Evolutionary conservation across 2,113 vertebrate genomes (phyloP).

Genomic region (Sphaerodactylus townsendi): DNA sequence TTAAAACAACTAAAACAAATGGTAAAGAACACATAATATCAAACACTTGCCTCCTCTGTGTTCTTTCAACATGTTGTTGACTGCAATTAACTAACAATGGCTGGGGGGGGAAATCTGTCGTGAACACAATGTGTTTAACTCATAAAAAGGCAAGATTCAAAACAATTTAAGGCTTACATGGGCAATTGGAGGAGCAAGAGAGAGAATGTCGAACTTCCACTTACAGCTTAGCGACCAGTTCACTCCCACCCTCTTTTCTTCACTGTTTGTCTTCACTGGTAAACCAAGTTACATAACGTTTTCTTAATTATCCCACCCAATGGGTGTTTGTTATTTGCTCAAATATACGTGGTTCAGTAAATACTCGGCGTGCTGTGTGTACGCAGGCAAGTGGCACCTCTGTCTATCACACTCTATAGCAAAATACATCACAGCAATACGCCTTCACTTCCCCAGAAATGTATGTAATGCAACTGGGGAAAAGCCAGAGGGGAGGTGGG

Average conservation of each 20-base stretch:
- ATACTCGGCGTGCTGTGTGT: not conserved
- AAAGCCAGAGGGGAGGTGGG: not conserved
- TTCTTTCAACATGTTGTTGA: slow-evolving; percentile 8
- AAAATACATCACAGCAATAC: not conserved
- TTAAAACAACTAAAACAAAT: slow-evolving; percentile 1
- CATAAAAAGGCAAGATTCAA: not conserved
- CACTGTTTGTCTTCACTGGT: not conserved
- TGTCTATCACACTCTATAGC: not conserved
- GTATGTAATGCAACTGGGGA: not conserved
- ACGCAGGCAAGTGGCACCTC: not conserved
- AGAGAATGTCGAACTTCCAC: not conserved
- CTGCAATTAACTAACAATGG: not conserved
- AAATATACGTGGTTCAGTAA: not conserved
- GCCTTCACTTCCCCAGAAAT: not conserved
- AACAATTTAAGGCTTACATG: not conserved
- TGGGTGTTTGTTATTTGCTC: not conserved
- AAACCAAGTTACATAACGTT: not conserved
- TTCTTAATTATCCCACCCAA: not conserved
- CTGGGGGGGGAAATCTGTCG: not conserved
- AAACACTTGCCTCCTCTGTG: not conserved
- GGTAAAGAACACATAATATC: not conserved
- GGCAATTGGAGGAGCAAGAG: not conserved
- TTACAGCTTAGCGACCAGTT: not conserved
- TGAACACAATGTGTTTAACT: not conserved
- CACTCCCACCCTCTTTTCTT: not conserved